A percentile compares a stretch with the other conserved stretches of the same genome.
These are phyloP conservation scores for Nasonia longicornis DNA, from an alignment of 1,140 invertebrate genomes.

Conservation along the genomic window DNA sequence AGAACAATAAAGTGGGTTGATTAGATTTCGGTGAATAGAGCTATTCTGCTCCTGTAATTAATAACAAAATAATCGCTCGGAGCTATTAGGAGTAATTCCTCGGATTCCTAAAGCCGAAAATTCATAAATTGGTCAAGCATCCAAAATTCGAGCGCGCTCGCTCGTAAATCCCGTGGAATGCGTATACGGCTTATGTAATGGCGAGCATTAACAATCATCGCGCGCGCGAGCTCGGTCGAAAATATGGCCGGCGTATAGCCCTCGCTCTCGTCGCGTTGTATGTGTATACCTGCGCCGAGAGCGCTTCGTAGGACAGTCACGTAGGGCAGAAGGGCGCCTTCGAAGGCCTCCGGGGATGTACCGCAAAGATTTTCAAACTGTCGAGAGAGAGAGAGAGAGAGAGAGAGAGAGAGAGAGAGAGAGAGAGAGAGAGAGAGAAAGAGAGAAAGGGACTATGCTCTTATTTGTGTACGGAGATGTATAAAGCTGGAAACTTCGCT, in stretches of 20 bases:
- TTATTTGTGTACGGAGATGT: too few relatives aligned
- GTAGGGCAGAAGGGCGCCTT: constrained; percentile 40
- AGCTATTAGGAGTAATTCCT: too few relatives aligned
- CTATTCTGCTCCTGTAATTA: too few relatives aligned
- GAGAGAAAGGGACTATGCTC: background rate
- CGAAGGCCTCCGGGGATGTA: constrained; percentile 14
- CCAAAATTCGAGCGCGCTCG: too few relatives aligned
- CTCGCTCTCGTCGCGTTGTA: background rate
- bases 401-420: background rate
- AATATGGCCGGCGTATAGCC: background rate
- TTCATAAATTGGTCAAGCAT: too few relatives aligned
- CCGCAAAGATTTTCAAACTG: constrained; percentile 49
- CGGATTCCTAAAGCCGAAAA: too few relatives aligned
- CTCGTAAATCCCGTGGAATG: too few relatives aligned
- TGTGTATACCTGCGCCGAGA: background rate
- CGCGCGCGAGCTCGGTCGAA: background rate
- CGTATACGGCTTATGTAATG: background rate
- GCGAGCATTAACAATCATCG: background rate
- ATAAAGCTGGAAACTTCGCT: too few relatives aligned
- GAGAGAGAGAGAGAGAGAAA: constrained; percentile 3
- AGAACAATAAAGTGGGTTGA: background rate
- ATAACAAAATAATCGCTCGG: too few relatives aligned
- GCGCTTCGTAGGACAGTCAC: background rate
- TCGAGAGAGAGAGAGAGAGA: constrained; percentile 1
- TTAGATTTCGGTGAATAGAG: too few relatives aligned